Evolutionary conservation across 2,113 vertebrate species (phyloP), one percentile per base, ranked within the genome.

Genomic region (Platichthys flesus): DNA sequence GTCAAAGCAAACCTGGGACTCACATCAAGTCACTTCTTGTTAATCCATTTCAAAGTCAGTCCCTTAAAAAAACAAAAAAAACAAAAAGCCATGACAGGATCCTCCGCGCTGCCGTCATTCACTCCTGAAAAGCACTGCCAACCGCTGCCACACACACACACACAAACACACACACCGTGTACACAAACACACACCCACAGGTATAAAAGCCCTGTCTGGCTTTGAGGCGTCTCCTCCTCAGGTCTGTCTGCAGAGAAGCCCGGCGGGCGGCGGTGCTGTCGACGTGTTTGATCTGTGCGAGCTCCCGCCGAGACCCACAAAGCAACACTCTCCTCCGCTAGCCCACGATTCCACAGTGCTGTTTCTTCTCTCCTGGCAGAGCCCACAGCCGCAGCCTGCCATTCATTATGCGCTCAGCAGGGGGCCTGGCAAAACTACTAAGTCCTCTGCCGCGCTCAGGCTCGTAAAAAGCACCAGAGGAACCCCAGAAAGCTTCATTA

Each of bases 221-320:
- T 87, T 74, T 61, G 57, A 65, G 79, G 68, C 83, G 54, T 79
- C 88, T 84, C 79, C 84, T 88, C 84, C 89, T 87, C 68, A 76
- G 79, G 84, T 87, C 85, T 85, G 85, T 88, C 89, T 89, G 76
- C 88, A 82, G 84, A 82, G 74, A 84, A 87, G 82, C 86, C 87
- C 37, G 47, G 76, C 72, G 70, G 78, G 81, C 14, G 47, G 47
- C 47, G 51, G 8, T 24, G 45, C 75, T 45, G 86, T 79, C 37
- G 79, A 62, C 75, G 47, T 15, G 89, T 91, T 91, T 91, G 90
- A 93, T 91, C 88, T 84, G 52, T 15, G 26, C 21, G 40, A 78
- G 76, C 86, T 75, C 89, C 89, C 55, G 74, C 57, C 9, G 79
- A 81, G 82, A 60, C 59, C 52, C 83, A 88, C 88, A 87, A 87